A percentile compares a stretch with the other conserved stretches of the same genome.
These are phyloP conservation scores for Etheostoma spectabile DNA, from an alignment of 2,113 vertebrate genomes.

Conservation along the genomic window DNA sequence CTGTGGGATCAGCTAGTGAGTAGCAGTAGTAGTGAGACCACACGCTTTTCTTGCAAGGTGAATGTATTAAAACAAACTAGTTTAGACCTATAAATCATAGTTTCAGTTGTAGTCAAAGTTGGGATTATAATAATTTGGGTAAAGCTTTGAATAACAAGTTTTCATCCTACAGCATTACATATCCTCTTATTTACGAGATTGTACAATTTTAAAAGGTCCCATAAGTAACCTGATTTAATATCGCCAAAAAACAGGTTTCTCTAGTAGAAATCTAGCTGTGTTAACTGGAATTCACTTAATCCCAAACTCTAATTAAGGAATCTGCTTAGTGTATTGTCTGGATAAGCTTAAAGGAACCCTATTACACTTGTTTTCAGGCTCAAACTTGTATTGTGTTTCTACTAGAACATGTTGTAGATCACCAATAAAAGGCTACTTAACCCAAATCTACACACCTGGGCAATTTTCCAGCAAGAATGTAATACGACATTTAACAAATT, in stretches of 20 bases:
- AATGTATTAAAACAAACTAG: neutral
- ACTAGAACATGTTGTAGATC: too few relatives aligned
- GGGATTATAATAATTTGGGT: neutral
- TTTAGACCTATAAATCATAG: too few relatives aligned
- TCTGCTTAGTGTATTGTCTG: neutral
- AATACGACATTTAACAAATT: too few relatives aligned
- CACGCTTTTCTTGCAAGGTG: neutral
- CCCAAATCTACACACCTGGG: too few relatives aligned
- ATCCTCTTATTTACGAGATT: too few relatives aligned
- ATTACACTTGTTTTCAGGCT: too few relatives aligned
- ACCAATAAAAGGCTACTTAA: too few relatives aligned
- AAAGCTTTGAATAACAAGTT: neutral
- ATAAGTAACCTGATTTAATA: neutral
- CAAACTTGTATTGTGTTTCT: too few relatives aligned
- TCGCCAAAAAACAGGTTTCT: neutral
- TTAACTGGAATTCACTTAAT: neutral
- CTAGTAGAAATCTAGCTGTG: neutral
- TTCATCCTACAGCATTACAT: neutral
- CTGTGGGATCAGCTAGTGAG: neutral
- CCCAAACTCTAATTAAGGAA: neutral
- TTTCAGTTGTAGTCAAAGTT: neutral
- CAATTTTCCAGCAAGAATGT: too few relatives aligned
- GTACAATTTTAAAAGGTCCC: neutral
- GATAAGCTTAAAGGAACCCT: too few relatives aligned
- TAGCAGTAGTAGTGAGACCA: neutral